phyloP scores from a whole-genome alignment of 2,113 vertebrate genomes.

The Tamias sibiricus region DNA sequence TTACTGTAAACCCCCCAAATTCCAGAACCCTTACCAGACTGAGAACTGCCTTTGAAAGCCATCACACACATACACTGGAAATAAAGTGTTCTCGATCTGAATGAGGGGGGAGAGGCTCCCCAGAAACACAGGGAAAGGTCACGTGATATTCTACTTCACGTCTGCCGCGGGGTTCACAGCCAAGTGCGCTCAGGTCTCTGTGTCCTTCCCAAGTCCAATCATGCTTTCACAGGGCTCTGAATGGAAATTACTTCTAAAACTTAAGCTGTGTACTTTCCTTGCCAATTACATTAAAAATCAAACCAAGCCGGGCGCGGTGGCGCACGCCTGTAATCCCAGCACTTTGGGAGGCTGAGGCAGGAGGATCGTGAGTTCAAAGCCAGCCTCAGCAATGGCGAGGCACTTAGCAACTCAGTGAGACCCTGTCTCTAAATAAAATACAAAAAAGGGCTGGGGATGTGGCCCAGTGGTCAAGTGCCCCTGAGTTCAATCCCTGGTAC shows the following conservation, averaged over 20 bases:
- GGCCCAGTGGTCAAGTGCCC: no score
- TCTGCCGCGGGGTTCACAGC: neutral
- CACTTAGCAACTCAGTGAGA: no score
- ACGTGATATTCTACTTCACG: neutral
- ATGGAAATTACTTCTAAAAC: neutral
- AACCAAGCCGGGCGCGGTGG: no score
- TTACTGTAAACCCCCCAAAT: neutral
- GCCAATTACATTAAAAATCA: conserved; percentile 51
- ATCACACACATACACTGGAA: neutral
- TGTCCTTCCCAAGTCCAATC: accelerated
- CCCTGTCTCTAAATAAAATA: no score
- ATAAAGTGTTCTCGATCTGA: neutral
- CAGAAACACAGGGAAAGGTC: neutral
- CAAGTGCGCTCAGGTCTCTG: neutral
- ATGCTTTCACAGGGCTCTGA: neutral
- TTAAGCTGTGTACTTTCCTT: neutral
- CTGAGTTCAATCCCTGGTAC: no score
- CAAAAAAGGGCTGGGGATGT: no score
- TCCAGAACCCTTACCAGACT: neutral
- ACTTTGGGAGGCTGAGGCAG: no score
- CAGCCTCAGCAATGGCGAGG: no score
- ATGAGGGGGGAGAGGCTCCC: neutral
- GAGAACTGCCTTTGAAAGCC: neutral
- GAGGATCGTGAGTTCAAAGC: no score
- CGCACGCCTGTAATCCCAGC: no score